These are phyloP conservation scores for Hybognathus amarus DNA, from an alignment of 2,797 vertebrate species.

Conservation along the genomic window DNA sequence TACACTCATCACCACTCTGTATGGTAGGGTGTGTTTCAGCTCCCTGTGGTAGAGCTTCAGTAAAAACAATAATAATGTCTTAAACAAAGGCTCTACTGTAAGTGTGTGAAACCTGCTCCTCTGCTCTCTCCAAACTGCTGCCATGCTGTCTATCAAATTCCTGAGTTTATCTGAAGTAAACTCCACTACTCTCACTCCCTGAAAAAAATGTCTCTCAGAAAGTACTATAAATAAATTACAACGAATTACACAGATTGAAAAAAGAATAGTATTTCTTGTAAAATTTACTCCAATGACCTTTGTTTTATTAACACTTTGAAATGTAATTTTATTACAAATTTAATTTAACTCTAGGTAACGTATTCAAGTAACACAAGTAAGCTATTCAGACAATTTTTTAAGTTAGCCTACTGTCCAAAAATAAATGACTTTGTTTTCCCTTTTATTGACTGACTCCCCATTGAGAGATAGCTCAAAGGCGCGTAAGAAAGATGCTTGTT, in stretches of 20 bases:
- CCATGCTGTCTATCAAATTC: slow-evolving; percentile 49
- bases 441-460: too few species aligned
- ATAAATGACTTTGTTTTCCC: not conserved
- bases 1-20: slow-evolving; percentile 34
- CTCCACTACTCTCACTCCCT: not conserved
- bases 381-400: not conserved
- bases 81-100: slow-evolving; percentile 66
- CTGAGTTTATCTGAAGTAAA: slow-evolving; percentile 45
- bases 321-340: too few species aligned
- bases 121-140: slow-evolving; percentile 47
- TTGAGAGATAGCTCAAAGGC: too few species aligned
- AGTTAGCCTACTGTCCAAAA: not conserved
- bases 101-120: slow-evolving; percentile 56
- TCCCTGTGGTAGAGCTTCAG: slow-evolving; percentile 44
- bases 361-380: not conserved
- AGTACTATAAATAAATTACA: not conserved
- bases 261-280: not conserved
- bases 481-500: not conserved
- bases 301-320: too few species aligned
- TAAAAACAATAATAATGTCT: slow-evolving; percentile 62
- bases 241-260: not conserved
- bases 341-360: not conserved
- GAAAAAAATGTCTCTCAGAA: not conserved
- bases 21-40: slow-evolving; percentile 51
- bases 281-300: not conserved